Base-by-base conservation (phyloP, 2,888 invertebrate species). In the Drosophila meridiana region DNA sequence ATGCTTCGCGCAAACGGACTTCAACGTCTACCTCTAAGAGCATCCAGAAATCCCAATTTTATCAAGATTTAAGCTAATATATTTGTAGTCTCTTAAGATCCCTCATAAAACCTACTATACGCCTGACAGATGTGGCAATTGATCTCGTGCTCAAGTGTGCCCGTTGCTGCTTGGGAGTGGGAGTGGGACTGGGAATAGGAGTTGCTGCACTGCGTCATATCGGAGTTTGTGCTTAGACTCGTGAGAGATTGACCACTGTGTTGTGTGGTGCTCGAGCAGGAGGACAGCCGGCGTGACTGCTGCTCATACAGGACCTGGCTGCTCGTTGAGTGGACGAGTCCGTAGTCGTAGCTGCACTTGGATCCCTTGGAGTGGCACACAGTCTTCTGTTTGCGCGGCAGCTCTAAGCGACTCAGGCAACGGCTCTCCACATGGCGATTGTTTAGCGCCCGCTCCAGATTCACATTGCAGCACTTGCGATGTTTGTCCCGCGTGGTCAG, bases 1-100 rank as follows among this genome's bases (percentile, higher is more conserved):
- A n/a, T 90, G 90, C 42, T 93, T 93, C 78, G 87, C 80, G 40
- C 93, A 93, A 73, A 70, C 89, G 13, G 93, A 93, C 80, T 89
- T 93, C 50, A 81, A 82, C 7, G 83, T 88, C 61, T 93, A 90
- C 73, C 88, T 93, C 65, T 92, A 87, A 81, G 34, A 20, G 11
- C 26, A 26, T 0, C 65, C 13, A 14, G 4, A n/a, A 34, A 6
- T 20, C 28, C 8, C 55, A 30, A n/a, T 40, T 60, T 32, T 36
- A 9, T 58, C 32, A 26, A 60, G 59, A 71, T 76, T 66, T 71
- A 80, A 71, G 66, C 30, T 8, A 32, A 66, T 45, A 4, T 78
- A 45, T 62, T 55, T 61, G 3, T 11, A 55, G 48, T 11, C 11
- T 57, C 4, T 63, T 67, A 80, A 57, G 28, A 71, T 42, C 28